Evolutionary conservation across 2,113 vertebrate genomes (phyloP).

Genomic region (Burhinus oedicnemus): DNA sequence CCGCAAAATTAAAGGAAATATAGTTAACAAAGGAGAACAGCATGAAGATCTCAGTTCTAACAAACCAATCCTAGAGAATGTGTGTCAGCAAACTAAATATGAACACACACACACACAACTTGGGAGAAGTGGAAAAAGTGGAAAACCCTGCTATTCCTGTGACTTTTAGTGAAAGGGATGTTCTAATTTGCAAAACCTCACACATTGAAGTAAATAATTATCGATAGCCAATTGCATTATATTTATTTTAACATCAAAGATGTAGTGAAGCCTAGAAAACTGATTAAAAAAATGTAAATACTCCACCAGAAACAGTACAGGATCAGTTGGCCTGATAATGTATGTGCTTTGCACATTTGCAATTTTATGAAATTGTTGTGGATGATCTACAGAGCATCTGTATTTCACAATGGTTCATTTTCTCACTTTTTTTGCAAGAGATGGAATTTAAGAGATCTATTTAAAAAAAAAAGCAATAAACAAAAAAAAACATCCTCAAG

Average conservation of each 20-base stretch:
- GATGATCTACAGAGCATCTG: not conserved
- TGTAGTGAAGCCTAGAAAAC: not conserved
- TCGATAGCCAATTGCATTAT: not conserved
- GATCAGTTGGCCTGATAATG: not conserved
- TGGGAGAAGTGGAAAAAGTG: not conserved
- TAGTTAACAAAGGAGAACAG: not conserved
- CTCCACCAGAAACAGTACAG: not conserved
- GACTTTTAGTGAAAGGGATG: not conserved
- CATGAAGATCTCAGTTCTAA: not conserved
- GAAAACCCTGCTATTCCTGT: not conserved
- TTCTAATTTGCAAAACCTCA: not conserved
- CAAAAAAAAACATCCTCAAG: not conserved
- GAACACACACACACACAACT: not conserved
- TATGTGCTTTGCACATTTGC: not conserved
- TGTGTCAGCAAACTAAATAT: not conserved
- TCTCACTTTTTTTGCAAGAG: not conserved
- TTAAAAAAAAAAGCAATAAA: not conserved
- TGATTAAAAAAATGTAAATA: not conserved
- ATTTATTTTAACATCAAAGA: not conserved
- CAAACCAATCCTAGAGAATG: not conserved
- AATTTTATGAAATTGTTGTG: not conserved
- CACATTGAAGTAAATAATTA: not conserved
- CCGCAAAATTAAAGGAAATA: not conserved
- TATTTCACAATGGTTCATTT: not conserved
- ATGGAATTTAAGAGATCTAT: not conserved